Evolutionary conservation across 2,113 vertebrate genomes (phyloP).

Genomic region (Cottus gobio): DNA sequence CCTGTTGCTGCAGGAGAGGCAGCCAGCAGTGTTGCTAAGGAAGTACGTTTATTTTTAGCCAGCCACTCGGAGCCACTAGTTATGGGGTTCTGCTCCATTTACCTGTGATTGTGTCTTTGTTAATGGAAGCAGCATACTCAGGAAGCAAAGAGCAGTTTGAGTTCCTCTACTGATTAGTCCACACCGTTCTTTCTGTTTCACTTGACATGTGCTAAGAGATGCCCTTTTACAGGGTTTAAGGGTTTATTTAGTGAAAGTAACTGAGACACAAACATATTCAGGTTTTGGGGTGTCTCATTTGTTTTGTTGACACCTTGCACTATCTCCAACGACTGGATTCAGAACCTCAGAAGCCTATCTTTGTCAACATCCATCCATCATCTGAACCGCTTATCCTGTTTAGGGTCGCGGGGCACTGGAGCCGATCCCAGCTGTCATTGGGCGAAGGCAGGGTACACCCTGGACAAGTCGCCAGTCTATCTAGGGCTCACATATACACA

Average conservation of each 20-base stretch:
- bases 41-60: constrained; percentile 64
- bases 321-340: no score
- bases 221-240: neutral
- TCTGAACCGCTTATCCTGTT: no score
- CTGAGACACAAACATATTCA: no score
- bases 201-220: neutral
- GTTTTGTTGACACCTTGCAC: no score
- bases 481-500: no score
- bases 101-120: constrained; percentile 56
- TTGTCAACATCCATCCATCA: no score
- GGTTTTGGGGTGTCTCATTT: no score
- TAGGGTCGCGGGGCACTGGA: no score
- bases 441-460: no score
- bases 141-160: constrained; percentile 37
- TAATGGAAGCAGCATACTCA: constrained; percentile 24
- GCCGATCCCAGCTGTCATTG: no score
- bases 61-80: constrained; percentile 54
- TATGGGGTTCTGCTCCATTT: constrained; percentile 58
- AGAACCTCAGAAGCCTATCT: no score
- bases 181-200: constrained; percentile 12
- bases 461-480: no score
- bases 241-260: constrained; percentile 4
- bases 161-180: constrained; percentile 32
- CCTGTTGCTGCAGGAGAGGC: constrained; percentile 62
- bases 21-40: constrained; percentile 50